Base-by-base conservation (phyloP, 1,140 invertebrate species). In the Epicauta chinensis region DNA sequence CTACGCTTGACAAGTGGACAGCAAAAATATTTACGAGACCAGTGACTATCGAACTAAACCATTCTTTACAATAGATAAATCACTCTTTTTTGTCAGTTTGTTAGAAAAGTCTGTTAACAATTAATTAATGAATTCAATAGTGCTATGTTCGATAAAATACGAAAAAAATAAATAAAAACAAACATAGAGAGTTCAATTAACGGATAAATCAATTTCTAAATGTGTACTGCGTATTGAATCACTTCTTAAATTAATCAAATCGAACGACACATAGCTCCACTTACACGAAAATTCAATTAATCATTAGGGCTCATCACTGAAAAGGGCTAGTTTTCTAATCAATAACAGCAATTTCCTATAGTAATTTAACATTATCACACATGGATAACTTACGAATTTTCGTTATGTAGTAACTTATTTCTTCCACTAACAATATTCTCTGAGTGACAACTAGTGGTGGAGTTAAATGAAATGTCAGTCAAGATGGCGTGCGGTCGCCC, bases 381-480 rank as follows among this genome's bases (percentile, higher is more conserved):
- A 63, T 59, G 62, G 58, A 56, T 62, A 44, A 53, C 41, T 56
- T 43, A 23, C 23, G 23, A 23, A 23, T 23, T 23, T 23, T 7
- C 7, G 23, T 23, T 23, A 2, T 23, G 7, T 23, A 23, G n/a
- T n/a, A 23, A 23, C 23, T 23, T 23, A 23, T 53, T 43, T 66
- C 56, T 61, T 57, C 62, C 64, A 52, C 53, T 55, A 64, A 38
- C 39, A 55, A 48, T 46, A 30, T 23, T 7, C 35, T 53, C 53
- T 68, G 66, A 68, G 60, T 66, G 66, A 66, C 66, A 66, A 63
- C 52, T 58, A 51, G 56, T 55, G 57, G 54, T 63, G 60, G 62
- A 68, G 62, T 68, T 68, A 68, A 68, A 68, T 68, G 66, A 68
- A 68, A 68, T 60, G 66, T 68, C 66, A 67, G 58, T 68, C 66